Conservation (phyloP, 2,113 vertebrate genomes). For the Tamias sibiricus region DNA sequence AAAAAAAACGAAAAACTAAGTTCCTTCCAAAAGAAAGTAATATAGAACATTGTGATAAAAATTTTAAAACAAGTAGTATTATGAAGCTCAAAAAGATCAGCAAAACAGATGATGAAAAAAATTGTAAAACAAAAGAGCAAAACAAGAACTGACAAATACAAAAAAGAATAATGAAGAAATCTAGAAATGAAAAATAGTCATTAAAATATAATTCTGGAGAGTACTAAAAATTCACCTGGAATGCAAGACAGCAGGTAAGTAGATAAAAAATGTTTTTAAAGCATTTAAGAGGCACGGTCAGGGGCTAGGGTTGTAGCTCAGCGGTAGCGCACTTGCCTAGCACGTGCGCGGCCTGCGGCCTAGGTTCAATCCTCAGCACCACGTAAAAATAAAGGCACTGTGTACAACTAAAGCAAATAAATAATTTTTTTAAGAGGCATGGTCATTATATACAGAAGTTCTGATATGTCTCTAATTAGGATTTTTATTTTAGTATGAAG, state of each 20-base stretch:
- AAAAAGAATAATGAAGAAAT: background rate
- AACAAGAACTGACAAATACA: background rate
- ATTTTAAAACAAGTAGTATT: background rate
- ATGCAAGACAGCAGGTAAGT: background rate
- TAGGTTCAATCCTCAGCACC: too few species aligned
- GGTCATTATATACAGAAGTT: background rate
- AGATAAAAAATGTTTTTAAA: background rate
- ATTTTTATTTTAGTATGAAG: background rate
- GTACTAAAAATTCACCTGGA: background rate
- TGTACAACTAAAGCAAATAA: too few species aligned
- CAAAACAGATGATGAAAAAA: background rate
- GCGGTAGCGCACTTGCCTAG: too few species aligned
- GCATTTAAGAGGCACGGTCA: background rate
- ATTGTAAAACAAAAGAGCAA: background rate
- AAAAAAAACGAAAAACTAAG: background rate
- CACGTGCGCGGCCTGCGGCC: too few species aligned
- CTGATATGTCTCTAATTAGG: background rate
- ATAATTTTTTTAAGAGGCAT: background rate
- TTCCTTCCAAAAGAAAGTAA: background rate
- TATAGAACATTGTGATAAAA: background rate
- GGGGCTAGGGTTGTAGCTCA: too few species aligned
- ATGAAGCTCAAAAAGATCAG: background rate
- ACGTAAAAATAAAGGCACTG: too few species aligned
- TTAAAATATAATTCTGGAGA: background rate
- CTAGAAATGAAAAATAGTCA: background rate